A percentile compares a stretch with the other conserved stretches of the same genome.
Conservation (phyloP, 2,113 vertebrate species). For the Heliornis fulica region DNA sequence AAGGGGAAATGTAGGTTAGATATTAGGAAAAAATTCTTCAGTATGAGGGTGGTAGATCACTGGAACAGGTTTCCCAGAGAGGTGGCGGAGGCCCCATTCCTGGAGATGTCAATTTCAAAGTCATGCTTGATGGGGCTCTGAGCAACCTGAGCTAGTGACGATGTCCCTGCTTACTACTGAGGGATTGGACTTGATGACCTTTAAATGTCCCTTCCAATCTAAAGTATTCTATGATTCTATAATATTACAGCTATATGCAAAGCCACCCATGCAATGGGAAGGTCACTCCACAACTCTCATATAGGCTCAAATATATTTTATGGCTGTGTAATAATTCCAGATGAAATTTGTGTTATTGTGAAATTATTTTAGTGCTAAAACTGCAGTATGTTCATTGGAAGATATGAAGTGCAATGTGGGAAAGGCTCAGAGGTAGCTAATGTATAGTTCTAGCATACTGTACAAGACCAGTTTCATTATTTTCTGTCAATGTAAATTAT, state of each 20-base stretch:
- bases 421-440: background rate
- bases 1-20: too few relatives aligned
- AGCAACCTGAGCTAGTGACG: too few relatives aligned
- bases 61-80: too few relatives aligned
- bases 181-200: too few relatives aligned
- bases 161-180: too few relatives aligned
- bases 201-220: too few relatives aligned
- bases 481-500: background rate
- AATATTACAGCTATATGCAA: background rate
- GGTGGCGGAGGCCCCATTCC: too few relatives aligned
- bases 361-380: background rate
- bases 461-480: background rate
- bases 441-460: background rate
- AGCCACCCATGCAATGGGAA: background rate
- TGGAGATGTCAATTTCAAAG: too few relatives aligned
- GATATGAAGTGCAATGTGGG: background rate
- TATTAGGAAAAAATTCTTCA: too few relatives aligned
- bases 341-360: background rate
- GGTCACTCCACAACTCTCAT: background rate
- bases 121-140: too few relatives aligned
- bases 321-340: background rate
- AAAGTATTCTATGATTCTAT: too few relatives aligned
- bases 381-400: background rate
- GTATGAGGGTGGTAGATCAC: too few relatives aligned
- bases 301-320: background rate